Conservation (phyloP, 2,113 vertebrate species). For the Trematomus loennbergii region DNA sequence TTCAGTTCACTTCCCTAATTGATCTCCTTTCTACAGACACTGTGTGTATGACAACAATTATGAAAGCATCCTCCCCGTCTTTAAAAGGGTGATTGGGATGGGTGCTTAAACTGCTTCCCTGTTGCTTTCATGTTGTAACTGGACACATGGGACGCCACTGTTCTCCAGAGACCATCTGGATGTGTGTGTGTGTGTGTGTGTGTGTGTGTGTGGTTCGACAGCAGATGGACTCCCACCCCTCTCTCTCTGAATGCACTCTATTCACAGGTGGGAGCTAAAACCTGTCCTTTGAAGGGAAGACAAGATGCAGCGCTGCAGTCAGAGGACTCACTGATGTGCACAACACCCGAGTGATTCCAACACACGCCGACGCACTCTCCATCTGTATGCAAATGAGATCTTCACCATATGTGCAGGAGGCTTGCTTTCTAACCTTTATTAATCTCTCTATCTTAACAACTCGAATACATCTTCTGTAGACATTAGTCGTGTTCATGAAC, state of each 20-base stretch:
- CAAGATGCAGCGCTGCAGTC: conserved; percentile 69
- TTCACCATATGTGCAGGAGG: background rate
- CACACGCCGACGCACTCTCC: conserved; percentile 71
- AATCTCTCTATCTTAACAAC: background rate
- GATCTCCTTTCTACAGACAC: background rate
- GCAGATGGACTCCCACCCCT: conserved; percentile 74
- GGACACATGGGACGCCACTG: conserved; percentile 73
- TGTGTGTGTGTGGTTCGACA: conserved; percentile 4
- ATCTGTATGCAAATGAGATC: conserved; percentile 79
- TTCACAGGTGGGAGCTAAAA: conserved; percentile 80
- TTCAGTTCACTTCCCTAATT: background rate
- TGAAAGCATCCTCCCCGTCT: background rate
- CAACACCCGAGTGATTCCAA: conserved; percentile 26
- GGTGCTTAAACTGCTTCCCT: conserved; percentile 52
- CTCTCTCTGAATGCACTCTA: conserved; percentile 62
- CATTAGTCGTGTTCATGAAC: background rate
- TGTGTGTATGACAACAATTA: background rate
- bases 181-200: conserved; percentile 39
- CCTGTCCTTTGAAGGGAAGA: conserved; percentile 69
- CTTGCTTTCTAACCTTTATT: conserved; percentile 15
- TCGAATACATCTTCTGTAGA: background rate
- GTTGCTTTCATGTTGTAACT: conserved; percentile 82
- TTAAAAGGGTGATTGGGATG: conserved; percentile 6
- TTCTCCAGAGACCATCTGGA: conserved; percentile 75
- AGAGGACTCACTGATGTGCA: conserved; percentile 32